phyloP scores from a whole-genome alignment of 2,113 vertebrate genomes.

The Sardina pilchardus region DNA sequence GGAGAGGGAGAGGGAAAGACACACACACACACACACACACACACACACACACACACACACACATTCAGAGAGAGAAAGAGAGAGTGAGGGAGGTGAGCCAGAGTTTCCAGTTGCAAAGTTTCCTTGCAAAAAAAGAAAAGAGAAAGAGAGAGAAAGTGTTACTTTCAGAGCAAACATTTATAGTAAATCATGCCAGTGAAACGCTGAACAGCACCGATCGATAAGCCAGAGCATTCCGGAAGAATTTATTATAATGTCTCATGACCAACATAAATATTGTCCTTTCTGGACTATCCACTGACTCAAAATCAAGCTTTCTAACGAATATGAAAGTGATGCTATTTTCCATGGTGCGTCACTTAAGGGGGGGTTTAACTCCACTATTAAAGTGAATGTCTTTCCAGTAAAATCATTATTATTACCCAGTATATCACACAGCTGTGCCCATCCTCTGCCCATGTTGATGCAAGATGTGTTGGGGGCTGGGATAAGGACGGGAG shows the following conservation, averaged over 20 bases:
- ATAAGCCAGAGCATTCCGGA: neutral
- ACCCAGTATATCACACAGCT: neutral
- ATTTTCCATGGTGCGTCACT: neutral
- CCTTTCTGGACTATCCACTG: neutral
- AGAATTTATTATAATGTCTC: neutral
- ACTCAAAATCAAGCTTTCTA: neutral
- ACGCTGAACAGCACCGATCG: neutral
- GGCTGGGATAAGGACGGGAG: neutral
- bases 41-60: neutral
- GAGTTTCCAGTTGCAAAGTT: slow-evolving; percentile 27
- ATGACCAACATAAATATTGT: neutral
- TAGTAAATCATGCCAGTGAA: neutral
- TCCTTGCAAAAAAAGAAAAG: neutral
- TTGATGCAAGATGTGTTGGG: neutral
- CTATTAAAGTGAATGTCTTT: neutral
- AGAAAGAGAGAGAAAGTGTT: neutral
- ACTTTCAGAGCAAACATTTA: neutral
- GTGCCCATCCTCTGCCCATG: neutral
- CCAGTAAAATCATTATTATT: neutral
- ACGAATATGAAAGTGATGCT: neutral
- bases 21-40: neutral
- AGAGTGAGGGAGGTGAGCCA: neutral
- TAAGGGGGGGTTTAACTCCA: neutral
- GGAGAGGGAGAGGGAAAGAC: slow-evolving; percentile 22
- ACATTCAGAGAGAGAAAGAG: neutral